Conservation (phyloP, 2,113 vertebrate species). For the Vidua macroura region DNA sequence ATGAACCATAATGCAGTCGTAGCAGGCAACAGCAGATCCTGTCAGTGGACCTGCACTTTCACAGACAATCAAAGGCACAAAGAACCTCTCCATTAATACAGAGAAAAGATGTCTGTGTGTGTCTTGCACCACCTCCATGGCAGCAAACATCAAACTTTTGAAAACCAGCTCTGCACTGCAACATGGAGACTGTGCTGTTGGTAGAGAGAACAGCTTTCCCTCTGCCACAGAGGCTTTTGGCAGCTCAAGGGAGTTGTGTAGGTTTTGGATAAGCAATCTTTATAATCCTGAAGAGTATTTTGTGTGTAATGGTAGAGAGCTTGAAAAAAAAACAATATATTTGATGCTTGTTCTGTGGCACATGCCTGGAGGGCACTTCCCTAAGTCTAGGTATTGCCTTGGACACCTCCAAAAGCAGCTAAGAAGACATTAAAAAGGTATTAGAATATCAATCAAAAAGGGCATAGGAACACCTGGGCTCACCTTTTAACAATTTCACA, state of each 20-base stretch:
- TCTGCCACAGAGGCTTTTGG: background rate
- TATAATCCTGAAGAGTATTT: background rate
- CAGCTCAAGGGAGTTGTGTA: background rate
- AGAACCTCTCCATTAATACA: background rate
- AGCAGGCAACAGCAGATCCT: background rate
- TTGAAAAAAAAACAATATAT: background rate
- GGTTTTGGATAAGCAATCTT: background rate
- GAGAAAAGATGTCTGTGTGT: background rate
- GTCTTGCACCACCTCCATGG: background rate
- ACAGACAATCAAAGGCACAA: background rate
- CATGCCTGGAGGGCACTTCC: background rate
- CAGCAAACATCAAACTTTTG: background rate
- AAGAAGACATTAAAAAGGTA: background rate
- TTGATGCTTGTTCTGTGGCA: background rate
- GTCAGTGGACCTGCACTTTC: background rate
- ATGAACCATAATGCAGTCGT: fast-evolving
- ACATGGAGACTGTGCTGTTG: background rate
- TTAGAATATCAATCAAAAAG: background rate
- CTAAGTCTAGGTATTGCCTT: background rate
- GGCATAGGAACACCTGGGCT: background rate
- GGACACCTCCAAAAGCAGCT: background rate
- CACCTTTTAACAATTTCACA: background rate
- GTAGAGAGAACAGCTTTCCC: background rate
- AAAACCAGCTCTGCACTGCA: background rate
- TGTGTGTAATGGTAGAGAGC: background rate